Base-by-base conservation (phyloP, 2,888 invertebrate species). In the Axea sp. region DNA sequence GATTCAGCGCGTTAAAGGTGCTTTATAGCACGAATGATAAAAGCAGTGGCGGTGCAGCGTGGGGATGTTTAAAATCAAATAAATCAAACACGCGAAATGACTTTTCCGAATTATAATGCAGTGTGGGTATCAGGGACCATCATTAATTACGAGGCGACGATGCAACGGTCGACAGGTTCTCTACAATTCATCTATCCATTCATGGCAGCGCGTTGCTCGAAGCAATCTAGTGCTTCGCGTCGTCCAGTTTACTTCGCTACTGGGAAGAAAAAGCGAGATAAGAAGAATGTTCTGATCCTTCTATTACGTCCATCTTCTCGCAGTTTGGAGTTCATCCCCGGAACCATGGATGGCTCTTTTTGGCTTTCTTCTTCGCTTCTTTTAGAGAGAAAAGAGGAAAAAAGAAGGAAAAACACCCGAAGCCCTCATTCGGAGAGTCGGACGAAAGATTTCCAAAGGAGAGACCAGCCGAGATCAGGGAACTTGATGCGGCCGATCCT, bases 381-480 rank as follows among this genome's bases (percentile, higher is more conserved):
- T 11, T 19, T 19, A 19, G 19, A 19, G 19, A n/a, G n/a, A n/a
- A n/a, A n/a, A 37, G 47, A 69, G 51, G 19, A 45, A 47, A 37
- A 26, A 31, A 60, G 22, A 31, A 53, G 69, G 39, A 60, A 69
- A 69, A 71, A 71, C 69, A 71, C 47, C 62, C 37, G 62, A 55
- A 41, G 62, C 55, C 53, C 41, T 47, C 28, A 57, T 28, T 69
- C 45, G 60, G 60, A 69, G 60, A 60, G 60, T 30, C 53, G 24
- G 30, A 24, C 37, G 45, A 60, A 60, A 60, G 60, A 60, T 60
- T 69, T 60, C 11, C 37, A 60, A 53, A 69, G 60, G 53, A 60
- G 55, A 53, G 53, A 35, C 51, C 31, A 30, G 47, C 47, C 31
- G 30, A 35, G 51, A n/a, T 47, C 59, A 49, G 43, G 26, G 45